Evolutionary conservation across 2,797 vertebrate species (phyloP).

Genomic region (Arremon brunneinucha): DNA sequence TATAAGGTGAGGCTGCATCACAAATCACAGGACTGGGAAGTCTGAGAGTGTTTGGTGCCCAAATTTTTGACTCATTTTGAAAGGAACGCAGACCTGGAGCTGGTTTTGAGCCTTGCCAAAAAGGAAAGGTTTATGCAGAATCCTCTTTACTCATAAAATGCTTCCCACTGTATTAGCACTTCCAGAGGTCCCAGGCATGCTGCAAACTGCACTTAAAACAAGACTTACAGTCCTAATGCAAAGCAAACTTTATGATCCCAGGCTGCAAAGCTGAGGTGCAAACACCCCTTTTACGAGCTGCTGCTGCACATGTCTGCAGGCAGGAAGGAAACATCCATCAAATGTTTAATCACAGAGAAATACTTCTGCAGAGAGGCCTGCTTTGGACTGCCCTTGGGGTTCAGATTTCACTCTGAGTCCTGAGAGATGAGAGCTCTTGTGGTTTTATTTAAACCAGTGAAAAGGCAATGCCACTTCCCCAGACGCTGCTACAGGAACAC

Average conservation of each 20-base stretch:
- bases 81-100: neutral
- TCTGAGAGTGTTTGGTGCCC: neutral
- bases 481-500: neutral
- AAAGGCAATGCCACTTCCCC: neutral
- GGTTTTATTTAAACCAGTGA: neutral
- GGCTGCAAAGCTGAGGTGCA: slow-evolving; percentile 23
- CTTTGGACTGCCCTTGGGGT: neutral
- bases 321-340: slow-evolving; percentile 39
- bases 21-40: neutral
- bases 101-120: neutral
- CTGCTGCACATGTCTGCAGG: neutral
- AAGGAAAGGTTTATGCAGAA: neutral
- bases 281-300: slow-evolving; percentile 29
- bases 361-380: neutral
- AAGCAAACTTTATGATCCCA: neutral
- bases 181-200: neutral
- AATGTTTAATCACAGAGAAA: neutral
- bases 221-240: neutral
- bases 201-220: slow-evolving; percentile 2
- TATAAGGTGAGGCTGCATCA: neutral
- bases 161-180: neutral
- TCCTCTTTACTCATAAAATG: neutral
- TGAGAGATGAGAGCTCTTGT: neutral
- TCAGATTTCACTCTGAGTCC: neutral
- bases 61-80: neutral